phyloP scores from a whole-genome alignment of 2,797 vertebrate species.

The Erpetoichthys calabaricus region DNA sequence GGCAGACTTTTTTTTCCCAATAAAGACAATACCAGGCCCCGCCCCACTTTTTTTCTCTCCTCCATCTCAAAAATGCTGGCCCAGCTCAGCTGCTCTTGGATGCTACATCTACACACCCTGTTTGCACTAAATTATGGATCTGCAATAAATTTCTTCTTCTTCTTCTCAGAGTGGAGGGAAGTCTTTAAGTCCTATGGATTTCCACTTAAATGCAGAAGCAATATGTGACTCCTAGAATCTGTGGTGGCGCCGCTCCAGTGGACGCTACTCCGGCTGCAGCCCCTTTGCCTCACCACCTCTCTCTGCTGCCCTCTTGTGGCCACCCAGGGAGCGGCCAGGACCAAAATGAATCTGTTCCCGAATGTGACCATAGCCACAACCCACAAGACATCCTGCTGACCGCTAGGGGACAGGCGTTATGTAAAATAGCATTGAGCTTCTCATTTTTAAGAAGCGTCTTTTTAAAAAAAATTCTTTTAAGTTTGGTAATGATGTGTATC shows the following conservation, averaged over 20 bases:
- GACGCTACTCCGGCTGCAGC: not conserved
- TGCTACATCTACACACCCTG: not conserved
- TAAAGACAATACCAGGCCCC: not conserved
- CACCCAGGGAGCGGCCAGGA: constrained; percentile 1
- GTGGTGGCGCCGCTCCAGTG: not conserved
- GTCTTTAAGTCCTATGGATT: constrained; percentile 6
- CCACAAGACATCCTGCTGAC: too few relatives aligned
- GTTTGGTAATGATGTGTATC: too few relatives aligned
- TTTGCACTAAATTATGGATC: too few relatives aligned
- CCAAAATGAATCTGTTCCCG: not conserved
- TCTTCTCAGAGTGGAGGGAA: too few relatives aligned
- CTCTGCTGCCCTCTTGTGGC: not conserved
- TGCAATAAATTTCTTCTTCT: too few relatives aligned
- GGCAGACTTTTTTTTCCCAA: not conserved
- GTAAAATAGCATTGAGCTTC: too few relatives aligned
- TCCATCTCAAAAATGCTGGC: not conserved
- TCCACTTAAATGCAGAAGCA: not conserved
- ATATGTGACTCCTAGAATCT: not conserved
- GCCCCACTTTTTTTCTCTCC: not conserved
- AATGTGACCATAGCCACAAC: too few relatives aligned
- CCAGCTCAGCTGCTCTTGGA: not conserved
- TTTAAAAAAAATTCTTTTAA: too few relatives aligned
- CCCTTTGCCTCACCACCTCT: not conserved
- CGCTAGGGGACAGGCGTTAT: too few relatives aligned
- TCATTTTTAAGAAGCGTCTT: too few relatives aligned